Evolutionary conservation across 2,888 invertebrate species (phyloP).

Genomic region (Biston stratarius): DNA sequence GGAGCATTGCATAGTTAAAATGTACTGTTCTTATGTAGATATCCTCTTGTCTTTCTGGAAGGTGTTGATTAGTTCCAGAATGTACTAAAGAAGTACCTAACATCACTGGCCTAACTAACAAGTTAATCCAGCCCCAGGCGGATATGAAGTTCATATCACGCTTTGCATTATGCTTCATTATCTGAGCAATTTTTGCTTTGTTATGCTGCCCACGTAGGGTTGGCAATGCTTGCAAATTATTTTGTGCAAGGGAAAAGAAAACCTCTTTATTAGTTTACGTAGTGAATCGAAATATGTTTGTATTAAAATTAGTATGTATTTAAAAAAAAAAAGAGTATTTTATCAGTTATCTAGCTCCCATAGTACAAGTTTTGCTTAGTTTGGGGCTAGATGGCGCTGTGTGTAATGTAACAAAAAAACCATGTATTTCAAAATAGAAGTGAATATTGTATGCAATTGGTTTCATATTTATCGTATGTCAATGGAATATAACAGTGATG

Average conservation of each 20-base stretch:
- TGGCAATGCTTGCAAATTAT: conserved; percentile 38
- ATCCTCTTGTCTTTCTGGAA: conserved; percentile 15
- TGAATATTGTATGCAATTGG: too few relatives aligned
- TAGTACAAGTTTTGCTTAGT: too few relatives aligned
- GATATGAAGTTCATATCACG: conserved; percentile 80
- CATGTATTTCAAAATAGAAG: too few relatives aligned
- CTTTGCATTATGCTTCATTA: conserved; percentile 83
- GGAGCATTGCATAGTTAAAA: not conserved
- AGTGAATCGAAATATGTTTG: too few relatives aligned
- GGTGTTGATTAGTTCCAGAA: conserved; percentile 46
- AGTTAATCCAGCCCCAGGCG: conserved; percentile 80
- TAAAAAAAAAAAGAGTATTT: too few relatives aligned
- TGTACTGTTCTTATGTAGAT: not conserved
- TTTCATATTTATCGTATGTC: too few relatives aligned
- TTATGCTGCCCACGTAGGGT: conserved; percentile 65
- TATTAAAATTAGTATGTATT: too few relatives aligned
- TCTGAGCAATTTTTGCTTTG: conserved; percentile 81
- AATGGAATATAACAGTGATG: too few relatives aligned
- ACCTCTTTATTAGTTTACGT: too few relatives aligned
- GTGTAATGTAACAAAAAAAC: too few relatives aligned
- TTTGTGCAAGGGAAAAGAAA: conserved; percentile 18
- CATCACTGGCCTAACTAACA: conserved; percentile 65
- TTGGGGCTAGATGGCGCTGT: too few relatives aligned
- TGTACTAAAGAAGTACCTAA: conserved; percentile 37
- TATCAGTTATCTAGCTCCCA: too few relatives aligned